Percentiles rank a stretch among this genome's conserved stretches.
These are phyloP conservation scores for Hiodon tergisus DNA, from an alignment of 2,113 vertebrate genomes.

Conservation along the genomic window DNA sequence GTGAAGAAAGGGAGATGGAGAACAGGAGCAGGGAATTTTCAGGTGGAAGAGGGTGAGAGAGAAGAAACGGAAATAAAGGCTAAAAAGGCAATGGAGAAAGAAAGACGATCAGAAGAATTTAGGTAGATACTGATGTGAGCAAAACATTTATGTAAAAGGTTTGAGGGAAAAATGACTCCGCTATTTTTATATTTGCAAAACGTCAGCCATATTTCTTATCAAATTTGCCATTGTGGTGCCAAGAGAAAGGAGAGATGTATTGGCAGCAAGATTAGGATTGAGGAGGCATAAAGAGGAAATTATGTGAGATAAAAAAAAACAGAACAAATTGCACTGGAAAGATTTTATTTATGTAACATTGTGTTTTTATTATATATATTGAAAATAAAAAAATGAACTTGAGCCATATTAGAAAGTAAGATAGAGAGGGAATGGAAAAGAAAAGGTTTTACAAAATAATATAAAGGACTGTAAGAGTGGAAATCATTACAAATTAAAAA, in stretches of 20 bases:
- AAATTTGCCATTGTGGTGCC: slow-evolving; percentile 58
- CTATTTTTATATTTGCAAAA: slow-evolving; percentile 36
- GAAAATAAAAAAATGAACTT: slow-evolving; percentile 46
- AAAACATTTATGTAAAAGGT: slow-evolving; percentile 15
- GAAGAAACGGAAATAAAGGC: background rate
- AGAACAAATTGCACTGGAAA: slow-evolving; percentile 40
- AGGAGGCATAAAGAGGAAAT: background rate
- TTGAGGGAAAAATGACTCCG: slow-evolving; percentile 19
- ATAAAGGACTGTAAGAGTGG: background rate
- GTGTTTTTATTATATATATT: slow-evolving; percentile 43
- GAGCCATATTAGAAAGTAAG: slow-evolving; percentile 61
- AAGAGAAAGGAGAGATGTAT: slow-evolving; percentile 14
- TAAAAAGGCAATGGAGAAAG: slow-evolving; percentile 13
- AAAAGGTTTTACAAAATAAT: background rate
- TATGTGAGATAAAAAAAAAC: slow-evolving; percentile 7
- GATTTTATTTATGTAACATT: slow-evolving; percentile 46
- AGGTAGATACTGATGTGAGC: background rate
- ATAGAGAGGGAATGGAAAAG: slow-evolving; percentile 29
- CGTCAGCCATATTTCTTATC: slow-evolving; percentile 66
- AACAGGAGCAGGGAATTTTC: background rate
- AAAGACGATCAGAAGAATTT: slow-evolving; percentile 11
- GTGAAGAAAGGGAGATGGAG: slow-evolving; percentile 46
- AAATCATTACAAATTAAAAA: background rate
- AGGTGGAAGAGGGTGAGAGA: background rate
- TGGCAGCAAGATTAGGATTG: slow-evolving; percentile 4